phyloP scores from a whole-genome alignment of 2,888 invertebrate species.

The Ochropleura plecta region DNA sequence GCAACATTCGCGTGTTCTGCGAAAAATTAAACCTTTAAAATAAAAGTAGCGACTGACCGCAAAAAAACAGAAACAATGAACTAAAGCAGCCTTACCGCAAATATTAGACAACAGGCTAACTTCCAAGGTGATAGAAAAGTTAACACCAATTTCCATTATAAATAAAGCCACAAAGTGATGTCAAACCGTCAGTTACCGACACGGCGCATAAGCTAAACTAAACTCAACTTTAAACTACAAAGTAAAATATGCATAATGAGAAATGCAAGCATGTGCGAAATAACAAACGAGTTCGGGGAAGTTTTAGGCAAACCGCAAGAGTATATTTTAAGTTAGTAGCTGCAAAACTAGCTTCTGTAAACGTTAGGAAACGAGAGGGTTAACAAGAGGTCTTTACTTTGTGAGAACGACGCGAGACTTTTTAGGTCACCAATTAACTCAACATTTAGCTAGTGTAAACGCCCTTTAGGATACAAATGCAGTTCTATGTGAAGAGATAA shows the following conservation, averaged over 20 bases:
- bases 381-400: conserved; percentile 41
- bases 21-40: not conserved
- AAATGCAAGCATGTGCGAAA: conserved; percentile 54
- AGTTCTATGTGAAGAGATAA: not conserved
- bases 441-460: conserved; percentile 3
- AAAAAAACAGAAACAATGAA: not conserved
- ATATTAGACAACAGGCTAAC: not conserved
- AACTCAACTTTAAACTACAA: conserved; percentile 45
- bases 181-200: conserved; percentile 54
- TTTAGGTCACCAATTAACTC: conserved; percentile 46
- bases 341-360: conserved; percentile 45
- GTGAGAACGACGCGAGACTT: conserved; percentile 27
- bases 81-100: not conserved
- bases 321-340: conserved; percentile 37
- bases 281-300: conserved; percentile 49
- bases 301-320: conserved; percentile 41
- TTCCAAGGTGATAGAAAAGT: conserved; percentile 29
- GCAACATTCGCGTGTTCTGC: not conserved
- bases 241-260: conserved; percentile 58
- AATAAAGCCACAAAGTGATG: conserved; percentile 42
- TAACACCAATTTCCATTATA: conserved; percentile 31
- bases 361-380: conserved; percentile 30
- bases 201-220: conserved; percentile 43
- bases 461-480: not conserved
- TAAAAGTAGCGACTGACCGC: not conserved